These are phyloP conservation scores for Drosophila kambysellisi DNA, from an alignment of 2,888 invertebrate species.

Conservation along the genomic window DNA sequence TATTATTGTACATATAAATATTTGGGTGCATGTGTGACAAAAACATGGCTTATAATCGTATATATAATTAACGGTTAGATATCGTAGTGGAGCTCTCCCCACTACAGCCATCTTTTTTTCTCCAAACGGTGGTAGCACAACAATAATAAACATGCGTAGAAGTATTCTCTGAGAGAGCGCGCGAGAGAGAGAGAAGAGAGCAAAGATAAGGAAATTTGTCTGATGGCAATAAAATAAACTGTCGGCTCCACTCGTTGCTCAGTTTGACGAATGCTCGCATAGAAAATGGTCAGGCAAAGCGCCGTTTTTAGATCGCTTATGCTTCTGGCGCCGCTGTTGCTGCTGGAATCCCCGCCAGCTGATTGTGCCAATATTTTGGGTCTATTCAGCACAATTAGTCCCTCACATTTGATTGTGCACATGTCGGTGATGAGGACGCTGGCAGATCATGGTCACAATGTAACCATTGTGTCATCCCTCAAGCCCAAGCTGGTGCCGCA, in stretches of 20 bases:
- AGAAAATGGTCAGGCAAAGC: conserved; percentile 10
- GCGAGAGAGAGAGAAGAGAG: background rate
- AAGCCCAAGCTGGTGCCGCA: conserved; percentile 56
- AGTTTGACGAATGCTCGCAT: conserved; percentile 18
- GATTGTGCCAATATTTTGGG: conserved; percentile 76
- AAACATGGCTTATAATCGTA: background rate
- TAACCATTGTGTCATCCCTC: conserved; percentile 73
- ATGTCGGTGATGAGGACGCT: conserved; percentile 74
- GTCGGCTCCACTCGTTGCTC: background rate
- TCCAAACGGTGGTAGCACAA: too few relatives aligned
- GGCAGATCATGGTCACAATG: conserved; percentile 79
- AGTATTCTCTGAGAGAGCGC: background rate
- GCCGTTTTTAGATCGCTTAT: background rate
- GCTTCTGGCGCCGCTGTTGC: conserved; percentile 19
- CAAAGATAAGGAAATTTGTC: background rate
- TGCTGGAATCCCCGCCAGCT: background rate
- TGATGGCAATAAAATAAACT: background rate
- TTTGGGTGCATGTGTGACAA: background rate
- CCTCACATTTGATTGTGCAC: conserved; percentile 81
- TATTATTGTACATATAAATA: too few relatives aligned
- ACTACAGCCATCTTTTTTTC: background rate
- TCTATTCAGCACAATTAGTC: conserved; percentile 75
- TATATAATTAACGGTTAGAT: background rate
- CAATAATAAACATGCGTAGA: background rate
- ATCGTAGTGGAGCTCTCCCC: background rate